Evolutionary conservation across 92 coral and sea anemone genomes (phyloP).

Genomic region (Desmophyllum pertusum): DNA sequence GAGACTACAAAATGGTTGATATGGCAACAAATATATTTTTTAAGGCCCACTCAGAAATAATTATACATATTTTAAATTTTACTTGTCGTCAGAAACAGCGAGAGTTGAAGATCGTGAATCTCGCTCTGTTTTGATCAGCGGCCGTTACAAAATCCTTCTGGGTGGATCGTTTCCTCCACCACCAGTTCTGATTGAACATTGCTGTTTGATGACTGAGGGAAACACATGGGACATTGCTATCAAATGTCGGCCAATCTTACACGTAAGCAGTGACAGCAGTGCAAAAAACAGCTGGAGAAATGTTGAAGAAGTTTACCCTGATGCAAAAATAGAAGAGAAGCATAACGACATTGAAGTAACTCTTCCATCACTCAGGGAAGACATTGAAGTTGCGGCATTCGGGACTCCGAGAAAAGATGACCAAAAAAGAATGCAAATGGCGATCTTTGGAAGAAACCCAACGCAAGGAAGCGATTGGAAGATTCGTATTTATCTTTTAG

Average conservation of each 20-base stretch:
- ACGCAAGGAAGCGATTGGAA: slow-evolving; percentile 14
- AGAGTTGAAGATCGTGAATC: not conserved
- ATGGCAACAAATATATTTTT: too few relatives aligned
- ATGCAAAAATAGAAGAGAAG: not conserved
- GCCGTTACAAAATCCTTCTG: not conserved
- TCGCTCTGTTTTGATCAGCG: not conserved
- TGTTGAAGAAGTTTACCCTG: slow-evolving; percentile 7
- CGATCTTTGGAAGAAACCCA: slow-evolving; percentile 14
- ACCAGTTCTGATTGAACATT: slow-evolving; percentile 13
- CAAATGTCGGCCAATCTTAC: not conserved
- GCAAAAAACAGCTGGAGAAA: not conserved
- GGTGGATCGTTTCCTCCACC: not conserved
- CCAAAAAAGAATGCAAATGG: slow-evolving; percentile 48
- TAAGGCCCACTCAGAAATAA: too few relatives aligned
- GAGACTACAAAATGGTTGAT: too few relatives aligned
- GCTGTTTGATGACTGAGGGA: slow-evolving; percentile 18
- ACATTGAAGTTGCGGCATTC: slow-evolving; percentile 30
- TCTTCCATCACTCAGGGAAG: not conserved
- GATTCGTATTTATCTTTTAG: slow-evolving; percentile 18
- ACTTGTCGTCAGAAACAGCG: not conserved
- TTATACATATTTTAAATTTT: not conserved
- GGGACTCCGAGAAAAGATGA: slow-evolving; percentile 14
- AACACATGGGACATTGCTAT: slow-evolving; percentile 4
- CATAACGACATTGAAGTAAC: slow-evolving; percentile 25
- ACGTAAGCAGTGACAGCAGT: too few relatives aligned